phyloP scores from a whole-genome alignment of 2,113 vertebrate genomes.

The Strix aluco region DNA sequence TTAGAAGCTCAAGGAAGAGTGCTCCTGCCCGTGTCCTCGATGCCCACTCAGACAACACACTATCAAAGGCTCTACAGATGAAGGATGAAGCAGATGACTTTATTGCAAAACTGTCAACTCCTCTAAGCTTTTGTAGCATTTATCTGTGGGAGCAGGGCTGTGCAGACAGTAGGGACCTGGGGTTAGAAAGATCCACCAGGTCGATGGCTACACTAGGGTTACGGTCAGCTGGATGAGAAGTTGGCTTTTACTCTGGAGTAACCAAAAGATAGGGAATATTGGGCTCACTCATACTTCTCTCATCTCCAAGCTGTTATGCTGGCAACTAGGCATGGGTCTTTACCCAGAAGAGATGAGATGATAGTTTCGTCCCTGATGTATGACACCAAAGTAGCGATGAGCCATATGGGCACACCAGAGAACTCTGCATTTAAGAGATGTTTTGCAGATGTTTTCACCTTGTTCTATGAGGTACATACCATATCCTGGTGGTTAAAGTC shows the following conservation, averaged over 20 bases:
- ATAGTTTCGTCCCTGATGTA: not conserved
- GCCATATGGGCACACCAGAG: fast-evolving
- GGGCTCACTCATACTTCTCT: fast-evolving
- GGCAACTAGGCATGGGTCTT: not conserved
- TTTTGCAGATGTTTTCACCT: not conserved
- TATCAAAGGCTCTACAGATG: not conserved
- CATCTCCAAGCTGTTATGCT: not conserved
- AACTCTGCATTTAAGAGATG: not conserved
- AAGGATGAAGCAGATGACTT: too few relatives aligned
- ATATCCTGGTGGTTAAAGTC: not conserved
- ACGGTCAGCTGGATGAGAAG: not conserved
- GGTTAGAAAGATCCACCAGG: not conserved
- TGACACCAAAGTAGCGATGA: not conserved
- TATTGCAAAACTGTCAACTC: not conserved
- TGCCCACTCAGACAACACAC: too few relatives aligned
- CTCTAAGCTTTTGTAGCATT: not conserved
- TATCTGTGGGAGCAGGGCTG: not conserved
- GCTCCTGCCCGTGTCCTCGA: fast-evolving
- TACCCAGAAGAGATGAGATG: not conserved
- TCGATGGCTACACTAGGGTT: fast-evolving
- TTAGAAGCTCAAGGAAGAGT: not conserved
- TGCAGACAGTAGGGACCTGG: not conserved
- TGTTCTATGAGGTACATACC: not conserved
- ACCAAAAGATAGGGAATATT: not conserved
- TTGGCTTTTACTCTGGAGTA: not conserved